Base-by-base conservation (phyloP, 2,797 vertebrate species). In the Cyprinella venusta region DNA sequence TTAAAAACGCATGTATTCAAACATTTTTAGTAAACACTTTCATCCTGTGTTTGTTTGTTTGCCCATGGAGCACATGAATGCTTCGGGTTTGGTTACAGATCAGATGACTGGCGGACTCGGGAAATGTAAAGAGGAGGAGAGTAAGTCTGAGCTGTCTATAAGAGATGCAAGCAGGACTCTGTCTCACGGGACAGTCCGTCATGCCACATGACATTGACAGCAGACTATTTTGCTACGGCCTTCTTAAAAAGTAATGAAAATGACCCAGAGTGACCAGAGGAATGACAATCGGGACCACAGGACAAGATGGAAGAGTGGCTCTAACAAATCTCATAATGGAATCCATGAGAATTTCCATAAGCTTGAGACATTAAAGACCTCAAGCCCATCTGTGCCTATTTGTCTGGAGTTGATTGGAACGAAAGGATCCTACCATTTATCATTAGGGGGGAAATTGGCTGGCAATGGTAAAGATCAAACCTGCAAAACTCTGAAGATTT, bases 51-150 rank as follows among this genome's bases (percentile, higher is more conserved):
- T 79, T 56, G 84, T 84, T 84, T 85, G 72, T 33, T 33, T 81
- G 63, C 85, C 86, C 64, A 80, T 83, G 87, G 84, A 86, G 88
- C 76, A 84, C 83, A 82, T 85, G 83, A 87, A 89, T 85, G 89
- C 78, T 24, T 19, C 68, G 84, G 91, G 76, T 93, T 87, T 76
- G 80, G 91, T 94, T 94, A 94, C 92, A 90, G 92, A 91, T 94
- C 93, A 85, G 76, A 89, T 94, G 88, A 88, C 92, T 79, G 56
- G 75, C 52, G 30, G 70, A 65, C 24, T 87, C 76, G 48, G 83
- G 69, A 82, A 80, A 81, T 86, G 83, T 83, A 76, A 86, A 86
- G 87, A 88, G 86, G 91, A 72, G 84, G 87, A 40, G 84, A 86
- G 83, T 83, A 75, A 40, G 63, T 83, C 84, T 64, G 79, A 75